Base-by-base conservation (phyloP, 2,797 vertebrate genomes). In the Sebastes minor region DNA sequence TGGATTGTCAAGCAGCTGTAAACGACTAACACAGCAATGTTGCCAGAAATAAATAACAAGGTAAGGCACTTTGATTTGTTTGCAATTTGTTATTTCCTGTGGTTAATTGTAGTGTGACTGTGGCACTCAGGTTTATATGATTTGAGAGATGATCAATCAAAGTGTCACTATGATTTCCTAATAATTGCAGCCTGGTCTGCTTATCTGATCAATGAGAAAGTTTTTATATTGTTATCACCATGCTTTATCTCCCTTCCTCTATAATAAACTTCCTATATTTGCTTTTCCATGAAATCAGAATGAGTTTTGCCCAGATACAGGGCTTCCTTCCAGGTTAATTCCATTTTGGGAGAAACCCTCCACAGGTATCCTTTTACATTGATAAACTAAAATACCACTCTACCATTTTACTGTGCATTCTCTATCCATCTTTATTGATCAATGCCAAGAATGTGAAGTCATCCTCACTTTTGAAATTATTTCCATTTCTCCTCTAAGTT, bases 1-100 rank as follows among this genome's bases (percentile, higher is more conserved):
- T 86, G 84, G 84, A 80, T 84, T 59, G 59, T 80, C 69, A 32
- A 85, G 64, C 60, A 56, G 71, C 71, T 76, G 63, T 67, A 83
- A 49, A 60, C 56, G 28, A 69, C 42, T 74, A 61, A 79, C 60
- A 90, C 86, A 91, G 61, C 82, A 96, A 96, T 96, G 96, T 90
- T 96, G 87, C 96, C 96, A 78, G 96, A 96, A 91, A 96, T 96
- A 59, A 96, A 96, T 73, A 96, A 91, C 89, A 96, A 96, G 95
- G 95, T 96, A 90, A 95, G 90, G 49, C 28, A 9, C n/a, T 71
- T 75, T 65, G 33, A 27, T 61, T 78, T 62, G n/a, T 52, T 52
- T 4, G 8, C 10, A 20, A 4, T 13, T 61, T 72, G 6, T 22
- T 28, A 2, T 33, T 74, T 56, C 14, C 6, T 61, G 28, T 23